Evolutionary conservation across 1,140 invertebrate genomes (phyloP), one percentile per base, ranked within the genome.

Genomic region (Cecropterus lyciades): DNA sequence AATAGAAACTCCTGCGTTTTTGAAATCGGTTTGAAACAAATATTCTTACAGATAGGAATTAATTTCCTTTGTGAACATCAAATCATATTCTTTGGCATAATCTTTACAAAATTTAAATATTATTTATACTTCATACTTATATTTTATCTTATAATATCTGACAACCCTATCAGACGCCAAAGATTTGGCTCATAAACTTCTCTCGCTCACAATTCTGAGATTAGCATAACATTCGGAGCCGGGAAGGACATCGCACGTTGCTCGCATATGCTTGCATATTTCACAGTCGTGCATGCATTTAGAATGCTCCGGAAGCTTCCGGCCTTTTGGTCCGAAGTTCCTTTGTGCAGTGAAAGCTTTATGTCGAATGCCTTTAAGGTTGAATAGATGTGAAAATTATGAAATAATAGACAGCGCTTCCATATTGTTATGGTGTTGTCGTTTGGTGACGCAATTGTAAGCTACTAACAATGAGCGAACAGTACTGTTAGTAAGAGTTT

Each of bases 201-300:
- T 40, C 57, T 40, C 46, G 30, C 45, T 60, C 43, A 49, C 57
- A 62, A 62, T 62, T 62, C 46, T 24, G 30, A 51, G 46, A 52
- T 42, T 51, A 63, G 46, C 59, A 63, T 52, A 63, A 52, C 48
- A 63, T 63, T 63, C 48, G 57, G 15, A 40, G 45, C 40, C 52
- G 52, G 52, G 17, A 30, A 49, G 57, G 57, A 62, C 57, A 62
- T 30, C 27, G 57, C 57, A 49, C 57, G 57, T 49, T 37, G 57
- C 57, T 51, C 49, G 57, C 57, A 62, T 62, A 62, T 62, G 57
- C 57, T 49, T 40, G 57, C 57, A 62, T 62, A 62, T 62, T 62
- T 62, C 46, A 62, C 45, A 8, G 42, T 45, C 30, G 20, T 62
- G 30, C 57, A 49, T 51, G 57, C 46, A 49, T 62, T 49, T 30